Percentiles rank a stretch among this genome's conserved stretches.
phyloP scores from a whole-genome alignment of 2,888 invertebrate species.

The Chaetogeoica ovagalla region DNA sequence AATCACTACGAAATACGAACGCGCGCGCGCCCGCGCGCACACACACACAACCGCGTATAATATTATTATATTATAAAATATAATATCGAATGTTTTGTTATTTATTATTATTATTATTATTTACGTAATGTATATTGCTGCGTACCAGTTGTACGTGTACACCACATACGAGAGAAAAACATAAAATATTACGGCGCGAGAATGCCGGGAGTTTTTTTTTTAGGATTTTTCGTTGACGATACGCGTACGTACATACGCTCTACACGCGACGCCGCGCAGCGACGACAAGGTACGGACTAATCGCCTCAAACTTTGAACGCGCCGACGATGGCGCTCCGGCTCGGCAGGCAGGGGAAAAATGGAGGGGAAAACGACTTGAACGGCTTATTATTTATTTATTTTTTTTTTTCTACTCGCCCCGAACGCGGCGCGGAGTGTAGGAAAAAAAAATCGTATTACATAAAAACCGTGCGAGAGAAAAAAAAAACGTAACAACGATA shows the following conservation, averaged over 20 bases:
- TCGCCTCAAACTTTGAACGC: conserved; percentile 37
- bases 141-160: not conserved
- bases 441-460: too few relatives aligned
- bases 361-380: conserved; percentile 12
- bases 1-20: too few relatives aligned
- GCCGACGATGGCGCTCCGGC: not conserved
- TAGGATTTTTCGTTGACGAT: not conserved
- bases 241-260: too few relatives aligned
- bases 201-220: not conserved
- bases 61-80: too few relatives aligned
- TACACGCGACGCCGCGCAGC: not conserved
- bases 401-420: not conserved
- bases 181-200: too few relatives aligned
- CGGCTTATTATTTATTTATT: conserved; percentile 21
- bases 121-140: not conserved
- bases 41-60: too few relatives aligned
- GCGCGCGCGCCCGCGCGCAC: too few relatives aligned
- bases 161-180: not conserved
- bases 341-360: not conserved
- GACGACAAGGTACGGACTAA: conserved; percentile 24
- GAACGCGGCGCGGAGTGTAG: too few relatives aligned
- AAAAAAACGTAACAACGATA: too few relatives aligned
- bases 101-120: too few relatives aligned
- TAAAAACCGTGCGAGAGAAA: too few relatives aligned
- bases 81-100: not conserved